A percentile compares a stretch with the other conserved stretches of the same genome.
These are phyloP conservation scores for Operophtera brumata DNA, from an alignment of 2,888 invertebrate species.

Conservation along the genomic window DNA sequence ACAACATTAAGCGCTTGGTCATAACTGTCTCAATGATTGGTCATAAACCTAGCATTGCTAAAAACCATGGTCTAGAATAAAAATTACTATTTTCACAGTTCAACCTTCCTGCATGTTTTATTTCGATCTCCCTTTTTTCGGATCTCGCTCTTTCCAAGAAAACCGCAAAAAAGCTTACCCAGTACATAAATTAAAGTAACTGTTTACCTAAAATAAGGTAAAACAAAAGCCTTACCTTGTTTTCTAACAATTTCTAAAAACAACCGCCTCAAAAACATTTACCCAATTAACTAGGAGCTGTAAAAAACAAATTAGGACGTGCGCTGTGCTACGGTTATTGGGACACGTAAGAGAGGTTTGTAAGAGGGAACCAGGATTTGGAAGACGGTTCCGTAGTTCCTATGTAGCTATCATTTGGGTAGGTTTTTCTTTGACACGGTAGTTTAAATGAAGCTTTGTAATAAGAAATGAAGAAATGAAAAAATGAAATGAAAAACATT, in stretches of 20 bases:
- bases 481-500: no score
- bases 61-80: no score
- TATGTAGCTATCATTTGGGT: background rate
- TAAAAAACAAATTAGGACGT: constrained; percentile 23
- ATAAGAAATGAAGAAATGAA: no score
- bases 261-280: constrained; percentile 3
- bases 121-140: background rate
- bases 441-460: no score
- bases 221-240: constrained; percentile 4
- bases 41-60: no score
- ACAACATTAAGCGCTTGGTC: no score
- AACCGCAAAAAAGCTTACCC: no score
- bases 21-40: no score
- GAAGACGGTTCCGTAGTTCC: constrained; percentile 13
- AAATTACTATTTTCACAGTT: no score
- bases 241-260: constrained; percentile 7
- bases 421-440: no score
- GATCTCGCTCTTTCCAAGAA: background rate
- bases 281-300: constrained; percentile 15
- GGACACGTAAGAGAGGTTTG: constrained; percentile 16
- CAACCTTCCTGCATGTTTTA: no score
- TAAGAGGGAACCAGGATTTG: background rate
- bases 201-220: constrained; percentile 1
- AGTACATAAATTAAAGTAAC: background rate
- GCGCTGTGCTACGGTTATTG: constrained; percentile 20